Evolutionary conservation across 2,888 invertebrate species (phyloP), one percentile per base, ranked within the genome.

Genomic region (Mongoloraphidia duomilia): DNA sequence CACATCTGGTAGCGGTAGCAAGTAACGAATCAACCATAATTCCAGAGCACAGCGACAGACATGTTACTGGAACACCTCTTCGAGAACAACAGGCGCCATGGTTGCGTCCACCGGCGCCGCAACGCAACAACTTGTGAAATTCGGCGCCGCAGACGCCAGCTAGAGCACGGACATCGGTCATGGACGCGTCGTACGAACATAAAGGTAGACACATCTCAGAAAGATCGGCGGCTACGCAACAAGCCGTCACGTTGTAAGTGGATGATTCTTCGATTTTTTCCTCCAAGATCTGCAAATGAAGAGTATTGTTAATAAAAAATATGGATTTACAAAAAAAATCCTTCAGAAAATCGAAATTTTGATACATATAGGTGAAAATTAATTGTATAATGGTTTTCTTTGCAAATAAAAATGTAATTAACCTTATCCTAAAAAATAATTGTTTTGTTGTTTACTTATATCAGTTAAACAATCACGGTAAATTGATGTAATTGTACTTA

Each of bases 151-250:
- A 89, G 2, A 81, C 74, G 4, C 80, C 77, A 8, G 84, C 85
- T 50, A 89, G 63, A 40, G 75, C 71, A 60, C 84, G 76, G 52
- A 89, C 74, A 63, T 88, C 86, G 4, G 82, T 79, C 80, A 90
- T 83, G 60, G 80, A 84, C 45, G 87, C 86, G 62, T 87, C 81
- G 64, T 86, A 89, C 0, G 84, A 78, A 60, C 89, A 90, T 10
- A 90, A 73, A 1, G 86, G 84, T 68, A 84, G 74, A 62, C 87
- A 88, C 9, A 78, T 75, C 2, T 72, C 72, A 34, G 77, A 79
- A 9, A 84, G 61, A 39, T 81, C 80, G 6, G 84, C 83, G 3
- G 77, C 72, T 34, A 79, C 75, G 63, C 89, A 90, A 62, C 89
- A 90, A 6, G 79, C 77, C 1, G 84, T 84, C 61, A 86, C 81